Evolutionary conservation across 2,113 vertebrate species (phyloP), one percentile per base, ranked within the genome.

Genomic region (Hyla sarda): DNA sequence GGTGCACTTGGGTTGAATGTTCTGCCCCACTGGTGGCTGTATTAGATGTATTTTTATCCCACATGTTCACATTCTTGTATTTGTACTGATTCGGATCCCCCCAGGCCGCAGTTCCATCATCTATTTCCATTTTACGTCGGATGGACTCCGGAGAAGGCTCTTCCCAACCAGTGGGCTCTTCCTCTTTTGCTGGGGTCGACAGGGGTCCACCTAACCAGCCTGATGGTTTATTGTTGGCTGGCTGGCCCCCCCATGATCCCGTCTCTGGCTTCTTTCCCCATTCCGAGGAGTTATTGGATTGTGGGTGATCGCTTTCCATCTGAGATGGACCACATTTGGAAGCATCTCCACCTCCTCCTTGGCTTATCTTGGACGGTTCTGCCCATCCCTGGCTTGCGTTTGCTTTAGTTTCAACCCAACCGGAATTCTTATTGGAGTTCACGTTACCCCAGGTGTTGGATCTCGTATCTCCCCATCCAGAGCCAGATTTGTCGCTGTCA

Each of bases 41-140:
- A 69, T 90, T 93, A 23, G 94, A 92, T 88, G 92, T 90, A 16
- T 97, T 95, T 91, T 94, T 96, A 93, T 96, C 97, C 98, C 98
- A 98, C 97, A 96, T 96, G 92, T 97, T 99, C 92, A 96, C 96
- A 89, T 93, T 92, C 89, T 96, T 95, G 91, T 94, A 95, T 90
- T 95, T 97, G 91, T 95, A 94, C 23, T 96, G 94, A 92, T 91
- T 96, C 1, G 98, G 98, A 75, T 99, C 98, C 74, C 98, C 98
- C 98, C 98, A 99, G 52, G 98, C 97, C 5, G 98, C 94, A 67
- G 98, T 99, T 73, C 98, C 98, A 82, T 99, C 98, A 84, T 99
- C 98, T 1, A 99, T 97, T 90, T 98, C 98, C 95, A 97, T 99
- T 87, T 97, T 96, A 5, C 98, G 95, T 56, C 98, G 95, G 72